Base-by-base conservation (phyloP, 1,140 invertebrate species). In the Dinothrombium tinctorium region DNA sequence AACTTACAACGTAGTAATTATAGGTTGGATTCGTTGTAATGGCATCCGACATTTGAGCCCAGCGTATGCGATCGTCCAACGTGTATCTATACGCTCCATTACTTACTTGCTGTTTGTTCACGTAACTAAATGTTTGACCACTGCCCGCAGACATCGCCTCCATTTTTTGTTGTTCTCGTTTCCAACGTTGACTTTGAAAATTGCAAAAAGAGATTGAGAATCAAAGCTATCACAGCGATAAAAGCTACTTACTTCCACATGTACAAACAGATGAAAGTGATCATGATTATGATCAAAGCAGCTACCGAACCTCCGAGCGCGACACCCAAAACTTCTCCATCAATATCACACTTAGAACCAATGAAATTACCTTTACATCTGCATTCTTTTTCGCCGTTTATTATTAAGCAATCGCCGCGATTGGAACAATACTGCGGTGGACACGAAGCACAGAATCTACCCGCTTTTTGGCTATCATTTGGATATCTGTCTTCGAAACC, bases 311-410 rank as follows among this genome's bases (percentile, higher is more conserved):
- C 81, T 12, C 82, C 82, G 43, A 86, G 73, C 0, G 82, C 79
- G 15, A 86, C 82, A 0, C 76, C 80, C 22, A 89, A 57, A 33
- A 87, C 80, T 62, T 87, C 82, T 7, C 79, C 81, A 53, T 89
- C 83, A 29, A 86, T 70, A 56, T 87, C 81, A 55, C 83, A 87
- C 51, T 76, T 69, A 1, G 69, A 66, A 1, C 82, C 82, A 54
- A 86, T 86, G 35, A 45, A 46, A 26, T 47, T 35, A 47, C 28
- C 64, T 71, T 67, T 60, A 81, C 74, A 48, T 69, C 64, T 44
- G 69, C 82, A 89, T 45, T 69, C 62, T 44, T 76, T 75, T 51
- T 74, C 70, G 14, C 74, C 74, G 43, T 66, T 64, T 45, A 66
- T 61, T 50, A 82, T 82, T 23, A 67, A 69, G 52, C 83, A 89